Conservation (phyloP, 2,888 invertebrate genomes). For the Liposcelis brunnea region DNA sequence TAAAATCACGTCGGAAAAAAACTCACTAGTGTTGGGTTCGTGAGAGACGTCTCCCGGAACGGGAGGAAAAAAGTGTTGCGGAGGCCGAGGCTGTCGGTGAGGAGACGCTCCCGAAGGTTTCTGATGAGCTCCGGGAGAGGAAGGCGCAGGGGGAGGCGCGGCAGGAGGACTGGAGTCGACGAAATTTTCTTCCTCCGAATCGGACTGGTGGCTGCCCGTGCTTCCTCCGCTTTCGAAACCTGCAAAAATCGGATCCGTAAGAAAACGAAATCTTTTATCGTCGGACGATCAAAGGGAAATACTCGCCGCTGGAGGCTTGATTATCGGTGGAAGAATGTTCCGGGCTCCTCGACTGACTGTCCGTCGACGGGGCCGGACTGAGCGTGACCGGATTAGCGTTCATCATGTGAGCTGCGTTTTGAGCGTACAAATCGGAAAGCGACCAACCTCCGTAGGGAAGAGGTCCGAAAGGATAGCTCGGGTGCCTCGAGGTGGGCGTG, state of each 20-base stretch:
- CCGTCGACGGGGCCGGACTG: conserved; percentile 78
- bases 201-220: conserved; percentile 58
- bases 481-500: conserved; percentile 57
- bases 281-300: not conserved
- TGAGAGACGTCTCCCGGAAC: conserved; percentile 57
- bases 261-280: no score
- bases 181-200: conserved; percentile 62
- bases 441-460: conserved; percentile 3
- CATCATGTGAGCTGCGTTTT: conserved; percentile 48
- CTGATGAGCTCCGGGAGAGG: conserved; percentile 19
- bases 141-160: conserved; percentile 20
- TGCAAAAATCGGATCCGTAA: conserved; percentile 15
- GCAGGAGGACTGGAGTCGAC: conserved; percentile 21
- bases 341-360: conserved; percentile 72
- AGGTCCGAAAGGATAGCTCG: conserved; percentile 3
- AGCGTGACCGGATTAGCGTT: conserved; percentile 65
- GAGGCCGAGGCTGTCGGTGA: conserved; percentile 27
- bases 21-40: conserved; percentile 66
- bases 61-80: conserved; percentile 26
- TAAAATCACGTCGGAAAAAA: not conserved
- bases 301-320: conserved; percentile 4
- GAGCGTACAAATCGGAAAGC: conserved; percentile 7
- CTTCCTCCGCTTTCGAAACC: conserved; percentile 33
- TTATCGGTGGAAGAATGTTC: conserved; percentile 35
- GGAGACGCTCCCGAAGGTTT: conserved; percentile 29